phyloP scores from a whole-genome alignment of 2,797 vertebrate genomes.

The Octomys mimax region DNA sequence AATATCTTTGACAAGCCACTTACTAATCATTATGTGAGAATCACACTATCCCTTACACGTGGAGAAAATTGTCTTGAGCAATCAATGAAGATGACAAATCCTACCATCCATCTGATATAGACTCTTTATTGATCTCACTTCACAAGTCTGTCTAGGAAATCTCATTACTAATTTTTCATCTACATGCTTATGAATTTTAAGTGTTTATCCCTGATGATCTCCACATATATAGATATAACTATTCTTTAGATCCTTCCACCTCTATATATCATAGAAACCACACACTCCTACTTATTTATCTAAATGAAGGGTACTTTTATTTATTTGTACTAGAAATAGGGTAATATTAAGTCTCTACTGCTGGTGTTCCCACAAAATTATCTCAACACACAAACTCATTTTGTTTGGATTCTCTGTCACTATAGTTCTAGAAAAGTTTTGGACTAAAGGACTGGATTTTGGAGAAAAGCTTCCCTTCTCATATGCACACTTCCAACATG shows the following conservation, averaged over 20 bases:
- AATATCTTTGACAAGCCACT: not conserved
- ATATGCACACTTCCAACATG: not conserved
- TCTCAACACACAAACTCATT: not conserved
- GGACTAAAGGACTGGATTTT: not conserved
- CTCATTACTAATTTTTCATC: not conserved
- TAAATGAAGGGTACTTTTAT: not conserved
- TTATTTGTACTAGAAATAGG: not conserved
- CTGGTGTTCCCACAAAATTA: not conserved
- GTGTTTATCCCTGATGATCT: not conserved
- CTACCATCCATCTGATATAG: not conserved
- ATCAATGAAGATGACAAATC: not conserved
- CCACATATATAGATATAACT: not conserved
- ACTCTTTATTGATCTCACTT: not conserved
- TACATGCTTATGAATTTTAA: not conserved
- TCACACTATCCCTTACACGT: not conserved
- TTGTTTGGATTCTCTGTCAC: not conserved
- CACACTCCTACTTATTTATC: not conserved
- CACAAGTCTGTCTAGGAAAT: not conserved
- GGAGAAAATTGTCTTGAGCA: not conserved
- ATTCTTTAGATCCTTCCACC: not conserved
- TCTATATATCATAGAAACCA: not conserved
- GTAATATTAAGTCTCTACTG: not conserved
- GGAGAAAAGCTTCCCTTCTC: not conserved
- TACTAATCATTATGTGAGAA: conserved; percentile 11
- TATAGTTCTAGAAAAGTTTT: not conserved